Base-by-base conservation (phyloP, 2,888 invertebrate genomes). In the Spodoptera exigua region DNA sequence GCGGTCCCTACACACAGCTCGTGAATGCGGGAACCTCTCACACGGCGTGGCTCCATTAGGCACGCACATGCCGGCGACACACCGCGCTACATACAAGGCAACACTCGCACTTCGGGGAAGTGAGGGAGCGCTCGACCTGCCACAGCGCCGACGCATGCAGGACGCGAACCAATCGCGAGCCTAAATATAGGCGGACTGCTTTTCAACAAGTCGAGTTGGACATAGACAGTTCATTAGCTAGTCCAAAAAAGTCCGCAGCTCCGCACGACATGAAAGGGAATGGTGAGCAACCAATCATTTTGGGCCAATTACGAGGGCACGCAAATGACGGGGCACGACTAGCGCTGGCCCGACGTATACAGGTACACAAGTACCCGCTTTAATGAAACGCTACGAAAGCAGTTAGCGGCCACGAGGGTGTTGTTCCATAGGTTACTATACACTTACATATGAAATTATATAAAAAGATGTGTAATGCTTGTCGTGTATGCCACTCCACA, bases 181-280 rank as follows among this genome's bases (percentile, higher is more conserved):
- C 53, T 70, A 56, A 61, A 71, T 70, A 71, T 66, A 70, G 71
- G 43, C 43, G 39, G 43, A 71, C 56, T 43, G 46, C 56, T 65
- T 53, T 53, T 66, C 48, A 61, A 71, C 43, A 47, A 35, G 12
- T 49, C 52, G 60, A 61, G 44, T 36, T 56, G 40, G 60, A 39
- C 51, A 59, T 41, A 48, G 55, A 53, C 49, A 53, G 54, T 63
- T 70, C 61, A 64, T 67, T 76, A 73, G 70, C 62, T 70, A 54
- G 56, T 59, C 76, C 67, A 61, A 76, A 73, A 75, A 70, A 62
- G 70, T 72, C 45, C n/a, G 34, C 51, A 70, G 61, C 63, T 72
- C 45, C 12, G 34, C 51, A 18, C 53, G 16, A 54, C 67, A 44
- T 44, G 61, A 69, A 72, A 62, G 55, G 69, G 59, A 68, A 67